phyloP scores from a whole-genome alignment of 2,888 invertebrate genomes.

The Ochropacha duplaris region DNA sequence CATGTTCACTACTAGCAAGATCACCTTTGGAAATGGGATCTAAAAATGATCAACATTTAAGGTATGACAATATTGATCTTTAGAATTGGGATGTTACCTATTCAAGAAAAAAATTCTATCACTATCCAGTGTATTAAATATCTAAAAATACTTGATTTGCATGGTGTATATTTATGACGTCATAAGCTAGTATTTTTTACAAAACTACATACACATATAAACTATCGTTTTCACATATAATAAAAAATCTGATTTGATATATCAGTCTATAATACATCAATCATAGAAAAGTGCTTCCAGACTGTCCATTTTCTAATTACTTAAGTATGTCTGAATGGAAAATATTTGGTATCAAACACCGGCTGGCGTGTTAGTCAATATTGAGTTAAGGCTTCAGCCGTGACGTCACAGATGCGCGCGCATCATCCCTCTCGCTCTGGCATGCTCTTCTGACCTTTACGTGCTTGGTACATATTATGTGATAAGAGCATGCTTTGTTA shows the following conservation, averaged over 20 bases:
- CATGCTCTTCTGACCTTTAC: constrained; percentile 55
- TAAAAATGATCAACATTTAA: not conserved
- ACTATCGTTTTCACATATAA: too few species aligned
- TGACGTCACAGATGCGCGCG: constrained; percentile 70
- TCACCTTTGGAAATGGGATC: not conserved
- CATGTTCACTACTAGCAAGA: not conserved
- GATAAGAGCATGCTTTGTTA: constrained; percentile 1
- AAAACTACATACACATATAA: too few species aligned
- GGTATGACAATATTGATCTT: not conserved
- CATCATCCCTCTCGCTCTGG: constrained; percentile 33
- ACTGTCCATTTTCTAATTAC: not conserved
- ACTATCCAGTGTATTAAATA: too few species aligned
- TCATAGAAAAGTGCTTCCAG: too few species aligned
- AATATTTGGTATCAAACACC: not conserved
- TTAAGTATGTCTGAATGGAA: not conserved
- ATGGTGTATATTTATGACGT: too few species aligned
- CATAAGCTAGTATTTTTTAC: too few species aligned
- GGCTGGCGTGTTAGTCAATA: constrained; percentile 60
- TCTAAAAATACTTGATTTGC: too few species aligned
- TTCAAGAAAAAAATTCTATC: too few species aligned
- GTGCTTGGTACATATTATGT: constrained; percentile 18
- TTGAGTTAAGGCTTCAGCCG: constrained; percentile 35
- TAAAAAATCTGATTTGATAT: too few species aligned
- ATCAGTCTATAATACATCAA: too few species aligned
- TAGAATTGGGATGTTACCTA: too few species aligned